Evolutionary conservation across 1,140 invertebrate genomes (phyloP).

Genomic region (Sipha flava): DNA sequence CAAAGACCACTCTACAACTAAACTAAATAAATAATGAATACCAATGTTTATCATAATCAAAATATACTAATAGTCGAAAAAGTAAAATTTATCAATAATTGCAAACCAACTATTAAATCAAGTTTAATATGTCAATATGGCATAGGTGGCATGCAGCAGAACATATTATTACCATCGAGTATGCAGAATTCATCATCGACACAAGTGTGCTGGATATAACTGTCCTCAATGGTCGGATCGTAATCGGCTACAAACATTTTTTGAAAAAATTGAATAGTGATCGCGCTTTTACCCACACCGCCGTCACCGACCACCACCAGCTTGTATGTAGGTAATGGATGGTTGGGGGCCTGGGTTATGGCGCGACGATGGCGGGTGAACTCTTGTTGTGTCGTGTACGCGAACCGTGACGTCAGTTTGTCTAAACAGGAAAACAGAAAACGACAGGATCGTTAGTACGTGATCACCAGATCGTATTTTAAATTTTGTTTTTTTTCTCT

Average conservation of each 20-base stretch:
- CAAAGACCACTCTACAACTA: too few relatives aligned
- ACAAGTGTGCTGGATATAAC: conserved; percentile 83
- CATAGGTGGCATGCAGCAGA: too few relatives aligned
- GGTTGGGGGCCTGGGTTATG: conserved; percentile 30
- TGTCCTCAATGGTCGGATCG: conserved; percentile 85
- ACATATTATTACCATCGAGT: conserved; percentile 81
- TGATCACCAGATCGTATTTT: too few relatives aligned
- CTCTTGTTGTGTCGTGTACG: conserved; percentile 24
- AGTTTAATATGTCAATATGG: too few relatives aligned
- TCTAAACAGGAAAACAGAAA: neutral
- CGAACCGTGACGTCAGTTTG: conserved; percentile 19
- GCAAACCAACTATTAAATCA: too few relatives aligned
- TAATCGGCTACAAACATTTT: conserved; percentile 83
- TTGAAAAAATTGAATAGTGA: conserved; percentile 84
- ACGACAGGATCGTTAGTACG: too few relatives aligned
- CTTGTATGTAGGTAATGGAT: conserved; percentile 59
- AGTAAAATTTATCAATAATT: too few relatives aligned
- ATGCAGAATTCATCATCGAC: conserved; percentile 87
- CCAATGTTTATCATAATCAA: too few relatives aligned
- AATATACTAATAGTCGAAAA: too few relatives aligned
- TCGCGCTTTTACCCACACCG: conserved; percentile 79
- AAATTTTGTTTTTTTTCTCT: too few relatives aligned
- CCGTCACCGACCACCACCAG: conserved; percentile 85
- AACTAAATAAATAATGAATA: too few relatives aligned
- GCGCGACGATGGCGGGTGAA: conserved; percentile 26